phyloP scores from a whole-genome alignment of 92 coral and sea anemone genomes.

The Siderastrea radians region DNA sequence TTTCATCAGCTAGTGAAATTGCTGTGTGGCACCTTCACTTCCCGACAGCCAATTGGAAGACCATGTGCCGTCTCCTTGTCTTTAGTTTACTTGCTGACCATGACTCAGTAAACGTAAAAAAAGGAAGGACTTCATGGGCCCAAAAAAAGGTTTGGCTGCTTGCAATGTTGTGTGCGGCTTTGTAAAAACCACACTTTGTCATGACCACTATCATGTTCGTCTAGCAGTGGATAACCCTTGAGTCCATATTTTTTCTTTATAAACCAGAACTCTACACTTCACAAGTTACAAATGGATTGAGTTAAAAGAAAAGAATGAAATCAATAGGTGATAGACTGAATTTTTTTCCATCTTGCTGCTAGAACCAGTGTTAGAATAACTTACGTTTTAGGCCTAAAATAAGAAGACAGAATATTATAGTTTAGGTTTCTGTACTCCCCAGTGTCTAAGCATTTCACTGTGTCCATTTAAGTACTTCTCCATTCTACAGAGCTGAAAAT shows the following conservation, averaged over 20 bases:
- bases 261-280: no score
- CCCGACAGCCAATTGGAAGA: background rate
- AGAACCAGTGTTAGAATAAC: no score
- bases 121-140: conserved; percentile 33
- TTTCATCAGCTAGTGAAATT: conserved; percentile 21
- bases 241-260: background rate
- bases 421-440: no score
- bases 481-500: background rate
- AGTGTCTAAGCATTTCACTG: no score
- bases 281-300: background rate
- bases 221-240: background rate
- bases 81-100: conserved; percentile 7
- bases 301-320: background rate
- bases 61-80: background rate
- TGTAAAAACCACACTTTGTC: background rate
- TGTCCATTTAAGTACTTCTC: no score
- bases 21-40: conserved; percentile 19
- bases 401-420: no score
- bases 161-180: conserved; percentile 1
- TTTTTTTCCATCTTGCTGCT: no score
- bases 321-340: no score
- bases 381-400: no score
- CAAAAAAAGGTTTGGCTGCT: conserved; percentile 24
- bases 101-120: conserved; percentile 31
- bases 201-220: background rate